These are phyloP conservation scores for Characodon lateralis DNA, from an alignment of 2,797 vertebrate species.

Conservation along the genomic window DNA sequence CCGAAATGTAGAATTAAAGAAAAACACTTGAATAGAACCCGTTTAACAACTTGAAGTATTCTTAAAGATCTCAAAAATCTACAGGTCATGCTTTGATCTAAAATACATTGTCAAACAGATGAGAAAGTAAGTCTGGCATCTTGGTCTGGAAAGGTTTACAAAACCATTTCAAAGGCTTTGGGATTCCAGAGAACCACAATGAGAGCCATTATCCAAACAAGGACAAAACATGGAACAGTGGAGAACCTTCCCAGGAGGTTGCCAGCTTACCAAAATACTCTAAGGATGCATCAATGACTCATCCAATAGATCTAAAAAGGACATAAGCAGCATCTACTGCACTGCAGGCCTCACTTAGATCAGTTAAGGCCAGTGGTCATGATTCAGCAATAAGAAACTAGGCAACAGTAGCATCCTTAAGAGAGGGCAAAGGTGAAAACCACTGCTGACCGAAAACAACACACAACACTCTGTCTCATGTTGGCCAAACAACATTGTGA, in stretches of 20 bases:
- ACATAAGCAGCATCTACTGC: neutral
- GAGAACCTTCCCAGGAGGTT: no score
- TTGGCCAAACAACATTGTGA: no score
- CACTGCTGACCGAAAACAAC: neutral
- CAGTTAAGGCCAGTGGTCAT: neutral
- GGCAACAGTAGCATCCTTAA: no score
- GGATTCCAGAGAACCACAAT: neutral
- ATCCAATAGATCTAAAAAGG: neutral
- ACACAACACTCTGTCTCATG: no score
- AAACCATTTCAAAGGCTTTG: neutral
- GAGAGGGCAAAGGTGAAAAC: neutral
- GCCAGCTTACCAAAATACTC: no score
- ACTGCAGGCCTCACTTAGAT: neutral
- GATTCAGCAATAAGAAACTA: neutral
- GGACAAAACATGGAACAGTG: neutral
- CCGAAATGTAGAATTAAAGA: neutral
- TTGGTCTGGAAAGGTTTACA: neutral
- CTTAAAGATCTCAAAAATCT: neutral
- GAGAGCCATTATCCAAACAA: neutral
- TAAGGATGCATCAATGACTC: neutral
- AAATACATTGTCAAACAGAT: neutral
- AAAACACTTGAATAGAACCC: neutral
- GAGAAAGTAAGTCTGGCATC: neutral
- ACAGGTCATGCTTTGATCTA: neutral
- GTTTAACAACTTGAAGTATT: neutral